These are phyloP conservation scores for Pelobates cultripes DNA, from an alignment of 2,797 vertebrate genomes.

Conservation along the genomic window DNA sequence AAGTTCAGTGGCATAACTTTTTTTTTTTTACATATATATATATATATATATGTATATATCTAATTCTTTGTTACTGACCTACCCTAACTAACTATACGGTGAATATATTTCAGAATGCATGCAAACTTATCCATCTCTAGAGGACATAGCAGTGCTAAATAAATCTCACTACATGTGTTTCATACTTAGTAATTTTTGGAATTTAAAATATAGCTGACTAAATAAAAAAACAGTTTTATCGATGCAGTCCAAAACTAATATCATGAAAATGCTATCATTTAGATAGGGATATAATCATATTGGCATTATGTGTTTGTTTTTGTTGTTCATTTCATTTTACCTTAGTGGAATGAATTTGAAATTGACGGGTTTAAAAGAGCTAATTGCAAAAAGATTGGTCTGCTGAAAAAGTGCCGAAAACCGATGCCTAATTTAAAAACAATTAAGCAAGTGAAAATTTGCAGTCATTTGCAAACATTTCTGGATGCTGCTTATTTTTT, in stretches of 20 bases:
- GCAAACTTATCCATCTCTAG: no score
- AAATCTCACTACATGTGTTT: not conserved
- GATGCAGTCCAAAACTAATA: slow-evolving; percentile 14
- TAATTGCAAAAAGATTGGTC: slow-evolving; percentile 14
- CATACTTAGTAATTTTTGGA: not conserved
- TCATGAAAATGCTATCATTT: not conserved
- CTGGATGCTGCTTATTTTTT: not conserved
- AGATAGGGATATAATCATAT: not conserved
- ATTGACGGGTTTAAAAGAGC: not conserved
- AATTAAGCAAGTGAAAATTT: slow-evolving; percentile 26
- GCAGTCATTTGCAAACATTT: slow-evolving; percentile 26
- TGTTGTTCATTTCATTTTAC: not conserved
- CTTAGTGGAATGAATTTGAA: not conserved
- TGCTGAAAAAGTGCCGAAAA: slow-evolving; percentile 8
- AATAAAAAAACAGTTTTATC: slow-evolving; percentile 14
- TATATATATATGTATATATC: no score
- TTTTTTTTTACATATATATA: no score
- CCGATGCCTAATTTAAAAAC: slow-evolving; percentile 9
- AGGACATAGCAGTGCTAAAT: not conserved
- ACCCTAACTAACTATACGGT: no score
- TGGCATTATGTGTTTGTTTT: not conserved
- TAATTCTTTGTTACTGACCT: no score
- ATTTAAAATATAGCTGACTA: not conserved
- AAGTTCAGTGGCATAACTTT: no score
- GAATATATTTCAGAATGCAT: no score